These are phyloP conservation scores for Pammene fasciana DNA, from an alignment of 2,888 invertebrate species.

Conservation along the genomic window DNA sequence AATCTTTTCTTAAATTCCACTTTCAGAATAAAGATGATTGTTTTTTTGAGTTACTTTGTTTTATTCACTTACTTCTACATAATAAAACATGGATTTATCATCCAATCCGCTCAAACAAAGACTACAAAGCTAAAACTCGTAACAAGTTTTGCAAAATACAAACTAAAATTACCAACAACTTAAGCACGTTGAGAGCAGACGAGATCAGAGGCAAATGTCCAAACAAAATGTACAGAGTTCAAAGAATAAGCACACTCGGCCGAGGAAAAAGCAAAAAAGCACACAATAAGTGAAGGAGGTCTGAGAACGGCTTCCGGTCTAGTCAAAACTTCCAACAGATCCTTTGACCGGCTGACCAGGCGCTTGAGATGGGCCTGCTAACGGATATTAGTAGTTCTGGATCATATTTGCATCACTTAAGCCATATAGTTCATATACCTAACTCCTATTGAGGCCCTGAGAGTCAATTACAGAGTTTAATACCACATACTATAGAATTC, in stretches of 20 bases:
- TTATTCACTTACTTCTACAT: not conserved
- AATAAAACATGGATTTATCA: not conserved
- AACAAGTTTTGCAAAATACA: conserved; percentile 25
- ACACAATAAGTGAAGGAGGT: conserved; percentile 70
- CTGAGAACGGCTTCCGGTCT: conserved; percentile 63
- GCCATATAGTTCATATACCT: not conserved
- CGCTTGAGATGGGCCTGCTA: conserved; percentile 23
- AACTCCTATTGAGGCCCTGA: too few species aligned
- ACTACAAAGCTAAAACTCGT: conserved; percentile 18
- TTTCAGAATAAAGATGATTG: too few species aligned
- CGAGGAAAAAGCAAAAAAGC: conserved; percentile 63
- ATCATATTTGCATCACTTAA: conserved; percentile 25
- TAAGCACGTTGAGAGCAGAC: conserved; percentile 49
- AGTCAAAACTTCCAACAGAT: conserved; percentile 61
- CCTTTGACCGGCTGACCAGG: conserved; percentile 59
- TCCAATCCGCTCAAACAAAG: conserved; percentile 2
- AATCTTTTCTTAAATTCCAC: too few species aligned
- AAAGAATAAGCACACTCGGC: conserved; percentile 62
- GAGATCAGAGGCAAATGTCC: conserved; percentile 68
- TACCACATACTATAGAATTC: too few species aligned
- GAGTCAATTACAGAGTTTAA: too few species aligned
- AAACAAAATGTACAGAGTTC: conserved; percentile 63
- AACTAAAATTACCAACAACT: conserved; percentile 43
- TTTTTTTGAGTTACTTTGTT: not conserved
- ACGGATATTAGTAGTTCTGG: conserved; percentile 39